Evolutionary conservation across 2,888 invertebrate species (phyloP).

Genomic region (Xanthorhoe designata): DNA sequence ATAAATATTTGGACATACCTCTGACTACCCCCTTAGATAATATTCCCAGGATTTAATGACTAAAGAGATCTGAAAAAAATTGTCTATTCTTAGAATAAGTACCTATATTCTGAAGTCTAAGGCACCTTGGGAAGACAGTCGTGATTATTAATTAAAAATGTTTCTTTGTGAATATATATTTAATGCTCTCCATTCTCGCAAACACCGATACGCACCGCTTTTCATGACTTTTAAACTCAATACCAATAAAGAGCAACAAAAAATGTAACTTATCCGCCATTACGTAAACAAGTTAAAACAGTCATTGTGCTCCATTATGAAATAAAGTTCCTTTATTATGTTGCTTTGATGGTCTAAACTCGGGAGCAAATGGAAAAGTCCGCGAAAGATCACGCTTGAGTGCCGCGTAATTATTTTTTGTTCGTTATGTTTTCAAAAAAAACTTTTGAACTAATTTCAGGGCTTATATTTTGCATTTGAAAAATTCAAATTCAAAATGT

Average conservation of each 20-base stretch:
- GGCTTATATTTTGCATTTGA: background rate
- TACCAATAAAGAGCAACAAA: slow-evolving; percentile 13
- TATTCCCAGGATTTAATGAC: too few relatives aligned
- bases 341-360: slow-evolving; percentile 20
- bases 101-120: too few relatives aligned
- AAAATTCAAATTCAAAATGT: too few relatives aligned
- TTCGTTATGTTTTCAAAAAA: background rate
- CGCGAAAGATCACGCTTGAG: background rate
- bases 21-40: too few relatives aligned
- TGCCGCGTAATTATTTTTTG: background rate
- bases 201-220: background rate
- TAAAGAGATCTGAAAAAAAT: too few relatives aligned
- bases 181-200: background rate
- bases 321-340: slow-evolving; percentile 27
- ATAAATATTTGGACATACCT: too few relatives aligned
- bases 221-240: slow-evolving; percentile 15
- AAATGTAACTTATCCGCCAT: slow-evolving; percentile 18
- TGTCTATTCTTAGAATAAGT: too few relatives aligned
- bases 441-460: too few relatives aligned
- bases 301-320: slow-evolving; percentile 37
- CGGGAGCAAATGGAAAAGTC: slow-evolving; percentile 1
- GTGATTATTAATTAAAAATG: too few relatives aligned
- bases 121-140: too few relatives aligned
- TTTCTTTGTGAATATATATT: too few relatives aligned
- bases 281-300: slow-evolving; percentile 38